Evolutionary conservation across 2,888 invertebrate species (phyloP).

Genomic region (Chaitophorus viminalis): DNA sequence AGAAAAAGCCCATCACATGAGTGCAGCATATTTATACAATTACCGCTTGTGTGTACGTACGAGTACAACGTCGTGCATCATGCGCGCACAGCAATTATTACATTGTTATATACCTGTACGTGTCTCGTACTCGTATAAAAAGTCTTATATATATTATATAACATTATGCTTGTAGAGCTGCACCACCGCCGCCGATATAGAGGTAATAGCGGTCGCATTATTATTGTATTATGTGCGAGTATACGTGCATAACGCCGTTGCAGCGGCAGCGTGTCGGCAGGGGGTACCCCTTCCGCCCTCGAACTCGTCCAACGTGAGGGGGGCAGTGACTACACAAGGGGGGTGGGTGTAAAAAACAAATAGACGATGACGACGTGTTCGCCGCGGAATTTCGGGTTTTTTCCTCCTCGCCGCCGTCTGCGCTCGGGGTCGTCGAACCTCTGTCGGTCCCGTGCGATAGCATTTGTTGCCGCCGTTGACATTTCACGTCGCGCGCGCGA

Average conservation of each 20-base stretch:
- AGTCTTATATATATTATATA: no score
- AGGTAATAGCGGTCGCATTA: no score
- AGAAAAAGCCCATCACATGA: not conserved
- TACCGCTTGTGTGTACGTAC: no score
- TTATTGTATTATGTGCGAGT: no score
- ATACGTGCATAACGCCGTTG: no score
- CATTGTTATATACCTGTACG: not conserved
- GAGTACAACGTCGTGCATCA: no score
- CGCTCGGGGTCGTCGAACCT: conserved; percentile 42
- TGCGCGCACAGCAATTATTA: not conserved
- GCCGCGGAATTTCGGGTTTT: conserved; percentile 36
- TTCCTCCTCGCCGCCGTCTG: not conserved
- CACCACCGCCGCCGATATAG: no score
- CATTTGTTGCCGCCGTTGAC: conserved; percentile 20
- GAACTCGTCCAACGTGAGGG: not conserved
- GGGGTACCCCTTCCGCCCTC: no score
- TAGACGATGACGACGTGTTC: not conserved
- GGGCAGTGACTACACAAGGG: no score
- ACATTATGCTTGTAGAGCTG: no score
- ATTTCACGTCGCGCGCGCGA: not conserved
- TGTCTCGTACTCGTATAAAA: not conserved
- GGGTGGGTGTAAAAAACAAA: not conserved
- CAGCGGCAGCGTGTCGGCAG: no score
- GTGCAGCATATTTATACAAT: no score
- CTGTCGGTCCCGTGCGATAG: not conserved